Conservation (phyloP, 2,113 vertebrate species). For the Guaruba guarouba region DNA sequence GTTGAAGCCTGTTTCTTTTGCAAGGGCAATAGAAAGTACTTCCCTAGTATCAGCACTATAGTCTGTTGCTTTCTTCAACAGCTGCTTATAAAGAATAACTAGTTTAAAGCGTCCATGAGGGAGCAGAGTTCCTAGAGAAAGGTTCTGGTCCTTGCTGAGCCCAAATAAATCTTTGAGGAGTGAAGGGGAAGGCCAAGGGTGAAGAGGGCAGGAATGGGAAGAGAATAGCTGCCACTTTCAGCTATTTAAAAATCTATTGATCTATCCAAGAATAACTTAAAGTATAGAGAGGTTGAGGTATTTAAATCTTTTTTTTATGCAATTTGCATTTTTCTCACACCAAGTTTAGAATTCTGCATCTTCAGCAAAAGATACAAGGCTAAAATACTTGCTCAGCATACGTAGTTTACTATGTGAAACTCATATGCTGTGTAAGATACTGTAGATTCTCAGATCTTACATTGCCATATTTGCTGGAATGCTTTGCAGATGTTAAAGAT, state of each 20-base stretch:
- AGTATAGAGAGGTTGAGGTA: background rate
- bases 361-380: background rate
- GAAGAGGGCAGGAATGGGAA: background rate
- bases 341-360: background rate
- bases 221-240: background rate
- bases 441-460: background rate
- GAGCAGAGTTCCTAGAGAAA: background rate
- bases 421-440: background rate
- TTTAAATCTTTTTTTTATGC: background rate
- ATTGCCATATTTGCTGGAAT: background rate
- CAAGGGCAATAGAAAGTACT: background rate
- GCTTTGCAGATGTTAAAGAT: background rate
- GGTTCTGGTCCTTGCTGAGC: background rate
- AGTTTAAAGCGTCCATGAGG: background rate
- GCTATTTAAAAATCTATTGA: background rate
- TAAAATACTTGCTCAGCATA: background rate
- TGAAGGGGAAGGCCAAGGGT: background rate
- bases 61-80: background rate
- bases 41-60: background rate
- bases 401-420: background rate
- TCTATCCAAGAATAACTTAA: background rate
- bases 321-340: background rate
- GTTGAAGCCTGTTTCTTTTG: background rate
- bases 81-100: background rate
- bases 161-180: background rate